These are phyloP conservation scores for Grammomys dolichurus DNA, from an alignment of 2,113 vertebrate species.

Conservation along the genomic window DNA sequence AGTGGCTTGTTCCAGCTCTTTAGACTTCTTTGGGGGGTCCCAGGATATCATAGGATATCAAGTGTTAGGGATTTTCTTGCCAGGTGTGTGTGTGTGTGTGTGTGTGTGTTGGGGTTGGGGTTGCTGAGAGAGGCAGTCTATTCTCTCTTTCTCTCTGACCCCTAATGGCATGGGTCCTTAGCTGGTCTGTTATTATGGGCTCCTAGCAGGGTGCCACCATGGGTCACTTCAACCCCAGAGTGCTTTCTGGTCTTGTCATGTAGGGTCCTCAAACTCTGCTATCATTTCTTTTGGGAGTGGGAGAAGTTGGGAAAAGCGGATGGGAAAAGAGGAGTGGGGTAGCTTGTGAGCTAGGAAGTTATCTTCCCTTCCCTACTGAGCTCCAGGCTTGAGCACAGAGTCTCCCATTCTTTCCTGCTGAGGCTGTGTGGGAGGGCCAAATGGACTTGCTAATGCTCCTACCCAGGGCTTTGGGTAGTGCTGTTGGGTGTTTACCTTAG, in stretches of 20 bases:
- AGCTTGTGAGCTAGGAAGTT: not conserved
- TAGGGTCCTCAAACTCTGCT: not conserved
- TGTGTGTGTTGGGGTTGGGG: not conserved
- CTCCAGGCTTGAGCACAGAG: not conserved
- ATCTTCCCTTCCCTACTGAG: not conserved
- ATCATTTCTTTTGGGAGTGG: not conserved
- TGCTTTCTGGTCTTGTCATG: not conserved
- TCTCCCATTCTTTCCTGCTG: not conserved
- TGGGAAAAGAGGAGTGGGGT: not conserved
- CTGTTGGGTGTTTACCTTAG: fast-evolving
- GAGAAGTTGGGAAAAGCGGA: not conserved
- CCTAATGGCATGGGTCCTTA: not conserved
- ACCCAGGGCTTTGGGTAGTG: not conserved
- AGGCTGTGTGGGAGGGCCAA: not conserved
- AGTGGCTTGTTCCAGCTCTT: not conserved
- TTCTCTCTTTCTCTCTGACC: not conserved
- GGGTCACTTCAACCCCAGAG: not conserved
- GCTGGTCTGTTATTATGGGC: not conserved
- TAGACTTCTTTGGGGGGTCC: not conserved
- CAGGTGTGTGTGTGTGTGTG: not conserved
- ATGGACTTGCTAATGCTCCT: not conserved
- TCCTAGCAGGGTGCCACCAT: not conserved
- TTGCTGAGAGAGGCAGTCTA: not conserved
- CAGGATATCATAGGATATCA: fast-evolving
- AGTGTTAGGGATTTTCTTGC: not conserved